Evolutionary conservation across 2,113 vertebrate genomes (phyloP).

Genomic region (Calidris pugnax): DNA sequence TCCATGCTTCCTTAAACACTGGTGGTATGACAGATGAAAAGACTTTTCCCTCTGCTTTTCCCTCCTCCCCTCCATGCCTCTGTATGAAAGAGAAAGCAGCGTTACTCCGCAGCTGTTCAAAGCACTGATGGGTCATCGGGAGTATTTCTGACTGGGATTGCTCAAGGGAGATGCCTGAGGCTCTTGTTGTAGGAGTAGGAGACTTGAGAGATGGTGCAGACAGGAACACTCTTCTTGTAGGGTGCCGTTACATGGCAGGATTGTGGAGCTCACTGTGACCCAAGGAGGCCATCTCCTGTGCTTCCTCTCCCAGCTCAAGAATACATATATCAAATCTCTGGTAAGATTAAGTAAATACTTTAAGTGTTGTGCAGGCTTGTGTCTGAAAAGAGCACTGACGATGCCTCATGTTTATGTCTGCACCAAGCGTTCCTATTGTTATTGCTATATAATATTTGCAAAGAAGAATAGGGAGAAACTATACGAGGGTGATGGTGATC

Average conservation of each 20-base stretch:
- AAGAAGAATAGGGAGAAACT: background rate
- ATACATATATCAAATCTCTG: background rate
- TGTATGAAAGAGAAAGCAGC: background rate
- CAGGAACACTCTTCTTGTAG: background rate
- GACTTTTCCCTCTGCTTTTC: background rate
- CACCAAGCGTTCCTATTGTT: background rate
- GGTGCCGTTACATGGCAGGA: rapidly evolving
- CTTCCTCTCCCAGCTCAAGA: background rate
- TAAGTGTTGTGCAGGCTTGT: background rate
- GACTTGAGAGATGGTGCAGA: background rate
- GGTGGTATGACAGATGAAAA: background rate
- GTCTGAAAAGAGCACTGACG: background rate
- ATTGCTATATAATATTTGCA: background rate
- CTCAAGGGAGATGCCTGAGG: background rate
- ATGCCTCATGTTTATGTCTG: background rate
- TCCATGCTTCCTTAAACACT: background rate
- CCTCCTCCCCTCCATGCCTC: background rate
- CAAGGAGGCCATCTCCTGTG: background rate
- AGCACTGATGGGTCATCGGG: background rate
- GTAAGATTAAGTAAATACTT: background rate
- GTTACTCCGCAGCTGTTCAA: background rate
- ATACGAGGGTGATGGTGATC: background rate
- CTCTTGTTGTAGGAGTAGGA: background rate
- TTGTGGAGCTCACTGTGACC: background rate
- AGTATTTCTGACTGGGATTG: background rate